Evolutionary conservation across 2,113 vertebrate genomes (phyloP).

Genomic region (Forbesichthys agassizii): DNA sequence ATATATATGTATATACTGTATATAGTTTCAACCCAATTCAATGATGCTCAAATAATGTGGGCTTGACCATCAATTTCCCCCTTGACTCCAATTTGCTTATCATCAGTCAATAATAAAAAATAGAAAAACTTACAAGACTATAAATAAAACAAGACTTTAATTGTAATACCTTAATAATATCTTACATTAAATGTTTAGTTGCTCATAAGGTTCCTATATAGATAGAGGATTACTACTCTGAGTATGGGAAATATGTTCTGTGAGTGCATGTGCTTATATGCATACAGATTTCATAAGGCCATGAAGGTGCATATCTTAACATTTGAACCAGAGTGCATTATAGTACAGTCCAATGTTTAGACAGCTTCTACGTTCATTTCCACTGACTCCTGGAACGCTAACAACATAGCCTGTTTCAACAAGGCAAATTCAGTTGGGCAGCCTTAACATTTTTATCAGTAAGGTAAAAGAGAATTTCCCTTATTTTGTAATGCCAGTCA

Average conservation of each 20-base stretch:
- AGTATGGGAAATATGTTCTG: slow-evolving; percentile 7
- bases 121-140: not conserved
- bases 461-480: slow-evolving; percentile 29
- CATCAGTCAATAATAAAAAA: not conserved
- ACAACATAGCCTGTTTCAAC: slow-evolving; percentile 28
- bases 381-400: slow-evolving; percentile 19
- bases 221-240: not conserved
- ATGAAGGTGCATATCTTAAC: slow-evolving; percentile 54
- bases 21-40: not conserved
- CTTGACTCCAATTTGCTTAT: not conserved
- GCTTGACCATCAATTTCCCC: not conserved
- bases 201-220: not conserved
- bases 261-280: not conserved
- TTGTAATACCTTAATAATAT: too few species aligned
- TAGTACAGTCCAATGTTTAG: slow-evolving; percentile 41
- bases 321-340: slow-evolving; percentile 34
- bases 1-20: not conserved
- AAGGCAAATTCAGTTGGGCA: slow-evolving; percentile 32
- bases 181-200: not conserved
- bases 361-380: slow-evolving; percentile 37
- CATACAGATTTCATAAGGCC: slow-evolving; percentile 17
- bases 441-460: slow-evolving; percentile 48
- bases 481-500: not conserved
- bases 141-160: too few species aligned
- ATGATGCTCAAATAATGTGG: not conserved